Base-by-base conservation (phyloP, 1,140 invertebrate species). In the Drosophila santomea region DNA sequence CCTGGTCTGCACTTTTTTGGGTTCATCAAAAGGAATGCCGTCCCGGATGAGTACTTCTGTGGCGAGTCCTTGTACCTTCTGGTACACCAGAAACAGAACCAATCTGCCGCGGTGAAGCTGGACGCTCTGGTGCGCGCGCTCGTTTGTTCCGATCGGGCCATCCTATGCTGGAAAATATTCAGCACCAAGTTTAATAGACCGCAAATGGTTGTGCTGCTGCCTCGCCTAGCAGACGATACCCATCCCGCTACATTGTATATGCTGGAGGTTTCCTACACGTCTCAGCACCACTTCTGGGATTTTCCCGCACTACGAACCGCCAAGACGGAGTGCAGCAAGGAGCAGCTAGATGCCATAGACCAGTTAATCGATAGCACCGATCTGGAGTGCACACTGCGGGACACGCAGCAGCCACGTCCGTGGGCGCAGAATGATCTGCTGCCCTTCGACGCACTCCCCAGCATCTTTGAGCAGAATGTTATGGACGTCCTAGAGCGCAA, bases 81-180 rank as follows among this genome's bases (percentile, higher is more conserved):
- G 51, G 74, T 82, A 2, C 89, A 92, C 57, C 83, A 86, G 17
- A 80, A 91, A 23, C 51, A 48, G 0, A 86, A 74, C 35, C 57
- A n/a, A 6, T 6, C 12, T 0, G 85, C 91, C 0, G 91, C 84
- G n/a, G 68, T 74, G n/a, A 89, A 86, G 28, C 32, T 92, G 4
- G 89, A 91, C 43, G 89, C 89, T 4, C 62, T 92, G 56, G 91
- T 92, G 0, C 48, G 76, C 2, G 91, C 89, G 1, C 17, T 92
- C 14, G 12, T 74, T 3, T 10, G 67, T 2, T 67, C 61, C 2
- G 51, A 83, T n/a, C 61, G 73, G 8, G 80, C 69, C 0, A 89
- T 92, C 5, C 73, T 92, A 2, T 89, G 89, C 63, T 90, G 91
- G 83, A 91, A 91, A 50, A 75, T 92, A 4, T 92, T 63, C 43